phyloP scores from a whole-genome alignment of 2,113 vertebrate genomes.

The Potamarius usumacintae region DNA sequence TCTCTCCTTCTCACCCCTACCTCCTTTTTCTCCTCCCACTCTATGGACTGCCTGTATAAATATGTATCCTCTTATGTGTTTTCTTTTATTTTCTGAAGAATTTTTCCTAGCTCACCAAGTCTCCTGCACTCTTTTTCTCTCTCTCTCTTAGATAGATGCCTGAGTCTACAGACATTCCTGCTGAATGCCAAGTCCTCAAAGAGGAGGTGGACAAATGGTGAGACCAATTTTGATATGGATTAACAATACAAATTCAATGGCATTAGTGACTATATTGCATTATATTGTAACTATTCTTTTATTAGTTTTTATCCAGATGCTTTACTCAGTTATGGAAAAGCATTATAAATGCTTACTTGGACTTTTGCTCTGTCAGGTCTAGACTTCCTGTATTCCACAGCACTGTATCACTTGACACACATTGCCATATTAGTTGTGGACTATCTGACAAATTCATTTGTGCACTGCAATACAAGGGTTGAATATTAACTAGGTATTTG shows the following conservation, averaged over 20 bases:
- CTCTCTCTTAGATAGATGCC: constrained; percentile 25
- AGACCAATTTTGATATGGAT: constrained; percentile 18
- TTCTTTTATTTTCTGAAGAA: background rate
- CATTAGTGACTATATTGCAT: background rate
- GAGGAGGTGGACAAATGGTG: constrained; percentile 54
- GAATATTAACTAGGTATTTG: constrained; percentile 18
- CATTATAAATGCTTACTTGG: background rate
- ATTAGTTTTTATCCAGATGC: background rate
- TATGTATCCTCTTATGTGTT: background rate
- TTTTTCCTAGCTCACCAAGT: background rate
- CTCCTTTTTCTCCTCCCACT: constrained; percentile 22
- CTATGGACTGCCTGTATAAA: constrained; percentile 38
- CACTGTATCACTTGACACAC: background rate
- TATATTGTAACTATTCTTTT: background rate
- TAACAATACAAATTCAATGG: background rate
- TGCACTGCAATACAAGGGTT: background rate
- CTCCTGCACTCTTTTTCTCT: background rate
- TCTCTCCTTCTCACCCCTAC: background rate
- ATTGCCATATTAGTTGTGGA: background rate
- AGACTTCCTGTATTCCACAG: background rate
- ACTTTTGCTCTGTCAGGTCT: background rate
- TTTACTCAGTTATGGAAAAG: background rate
- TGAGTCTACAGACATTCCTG: constrained; percentile 40
- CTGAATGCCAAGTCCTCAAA: constrained; percentile 45
- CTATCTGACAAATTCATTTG: background rate